A percentile compares a stretch with the other conserved stretches of the same genome.
These are phyloP conservation scores for Petroica traversi DNA, from an alignment of 2,113 vertebrate species.

Conservation along the genomic window DNA sequence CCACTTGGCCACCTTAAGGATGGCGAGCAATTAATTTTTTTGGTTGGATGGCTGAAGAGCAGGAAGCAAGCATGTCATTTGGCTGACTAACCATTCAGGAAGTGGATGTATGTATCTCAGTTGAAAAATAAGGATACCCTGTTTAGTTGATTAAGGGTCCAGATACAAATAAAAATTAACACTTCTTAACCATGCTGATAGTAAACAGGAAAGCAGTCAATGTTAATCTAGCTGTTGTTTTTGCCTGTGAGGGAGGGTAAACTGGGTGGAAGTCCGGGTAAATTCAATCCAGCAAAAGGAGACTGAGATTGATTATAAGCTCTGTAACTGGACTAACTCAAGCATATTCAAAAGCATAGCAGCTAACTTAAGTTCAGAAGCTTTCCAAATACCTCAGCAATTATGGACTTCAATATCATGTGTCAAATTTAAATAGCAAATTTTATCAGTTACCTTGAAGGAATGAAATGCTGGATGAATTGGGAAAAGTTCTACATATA, in stretches of 20 bases:
- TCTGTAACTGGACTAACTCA: not conserved
- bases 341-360: not conserved
- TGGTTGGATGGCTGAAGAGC: not conserved
- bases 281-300: not conserved
- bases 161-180: not conserved
- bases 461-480: not conserved
- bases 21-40: not conserved
- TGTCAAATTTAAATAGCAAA: not conserved
- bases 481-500: not conserved
- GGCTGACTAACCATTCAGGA: not conserved
- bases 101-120: not conserved
- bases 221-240: not conserved
- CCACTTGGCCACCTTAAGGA: not conserved
- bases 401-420: not conserved
- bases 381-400: not conserved
- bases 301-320: not conserved
- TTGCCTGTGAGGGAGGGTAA: not conserved
- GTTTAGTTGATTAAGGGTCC: not conserved
- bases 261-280: not conserved
- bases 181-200: not conserved
- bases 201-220: not conserved
- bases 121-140: not conserved
- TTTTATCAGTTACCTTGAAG: not conserved
- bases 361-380: not conserved
- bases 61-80: not conserved